A percentile compares a stretch with the other conserved stretches of the same genome.
These are phyloP conservation scores for Chaetophractus vellerosus DNA, from an alignment of 2,797 vertebrate species.

Conservation along the genomic window DNA sequence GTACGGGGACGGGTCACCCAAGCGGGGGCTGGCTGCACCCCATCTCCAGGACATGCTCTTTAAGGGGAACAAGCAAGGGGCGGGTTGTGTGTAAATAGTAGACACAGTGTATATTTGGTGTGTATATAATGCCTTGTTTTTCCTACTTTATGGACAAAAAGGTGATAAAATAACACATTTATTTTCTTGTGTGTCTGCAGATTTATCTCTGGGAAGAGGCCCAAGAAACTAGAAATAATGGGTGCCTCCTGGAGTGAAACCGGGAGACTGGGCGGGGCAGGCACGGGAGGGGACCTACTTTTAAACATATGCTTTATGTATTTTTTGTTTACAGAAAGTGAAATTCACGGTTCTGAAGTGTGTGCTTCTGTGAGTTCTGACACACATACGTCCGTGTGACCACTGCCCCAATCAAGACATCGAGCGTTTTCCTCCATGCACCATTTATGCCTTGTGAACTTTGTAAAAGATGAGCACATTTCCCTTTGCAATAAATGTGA, in stretches of 20 bases:
- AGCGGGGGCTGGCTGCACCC: rapidly evolving
- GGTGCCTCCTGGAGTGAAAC: not conserved
- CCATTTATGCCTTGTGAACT: not conserved
- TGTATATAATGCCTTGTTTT: not conserved
- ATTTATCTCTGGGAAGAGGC: not conserved
- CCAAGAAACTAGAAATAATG: too few relatives aligned
- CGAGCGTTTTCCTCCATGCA: not conserved
- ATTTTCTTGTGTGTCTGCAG: not conserved
- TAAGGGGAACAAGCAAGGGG: not conserved
- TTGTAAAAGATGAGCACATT: not conserved
- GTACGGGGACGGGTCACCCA: rapidly evolving
- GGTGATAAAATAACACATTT: not conserved
- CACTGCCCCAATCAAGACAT: not conserved
- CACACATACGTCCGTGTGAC: not conserved
- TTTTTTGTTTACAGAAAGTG: not conserved
- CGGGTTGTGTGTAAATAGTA: not conserved
- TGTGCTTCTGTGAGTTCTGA: too few relatives aligned
- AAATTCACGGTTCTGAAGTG: too few relatives aligned
- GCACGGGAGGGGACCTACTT: not conserved
- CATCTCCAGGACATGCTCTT: not conserved
- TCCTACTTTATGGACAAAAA: not conserved
- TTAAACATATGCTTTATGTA: not conserved
- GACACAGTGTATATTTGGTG: too few relatives aligned
- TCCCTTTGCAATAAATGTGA: not conserved
- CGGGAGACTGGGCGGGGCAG: not conserved